These are phyloP conservation scores for Chaitophorus viminalis DNA, from an alignment of 2,888 invertebrate species.

Conservation along the genomic window DNA sequence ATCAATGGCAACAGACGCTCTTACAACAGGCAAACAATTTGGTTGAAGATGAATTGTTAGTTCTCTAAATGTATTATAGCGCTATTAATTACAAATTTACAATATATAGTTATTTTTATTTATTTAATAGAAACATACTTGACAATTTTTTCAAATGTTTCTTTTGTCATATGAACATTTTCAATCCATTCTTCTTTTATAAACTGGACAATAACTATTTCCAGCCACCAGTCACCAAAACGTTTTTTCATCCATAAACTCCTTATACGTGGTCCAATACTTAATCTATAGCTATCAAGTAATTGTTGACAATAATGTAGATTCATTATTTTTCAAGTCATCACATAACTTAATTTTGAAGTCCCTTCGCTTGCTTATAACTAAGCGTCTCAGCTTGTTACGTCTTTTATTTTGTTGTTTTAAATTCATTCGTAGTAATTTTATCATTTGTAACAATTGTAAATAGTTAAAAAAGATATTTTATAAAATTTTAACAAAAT, in stretches of 20 bases:
- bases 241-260: too few relatives aligned
- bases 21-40: too few relatives aligned
- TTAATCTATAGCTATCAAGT: slow-evolving; percentile 11
- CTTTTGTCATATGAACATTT: slow-evolving; percentile 9
- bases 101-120: too few relatives aligned
- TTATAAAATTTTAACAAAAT: too few relatives aligned
- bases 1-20: too few relatives aligned
- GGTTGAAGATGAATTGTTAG: too few relatives aligned
- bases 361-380: background rate
- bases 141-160: slow-evolving; percentile 18
- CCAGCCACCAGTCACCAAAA: background rate
- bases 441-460: too few relatives aligned
- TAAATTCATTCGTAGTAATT: too few relatives aligned
- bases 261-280: background rate
- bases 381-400: background rate
- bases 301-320: background rate
- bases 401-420: too few relatives aligned
- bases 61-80: too few relatives aligned
- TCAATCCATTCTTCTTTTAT: slow-evolving; percentile 12
- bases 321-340: slow-evolving; percentile 17
- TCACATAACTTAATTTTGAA: slow-evolving; percentile 8
- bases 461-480: too few relatives aligned
- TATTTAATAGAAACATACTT: background rate
- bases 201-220: slow-evolving; percentile 5
- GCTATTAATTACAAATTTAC: too few relatives aligned